A percentile compares a stretch with the other conserved stretches of the same genome.
These are phyloP conservation scores for Epizoanthus scotinus DNA, from an alignment of 92 coral and sea anemone genomes.

Conservation along the genomic window DNA sequence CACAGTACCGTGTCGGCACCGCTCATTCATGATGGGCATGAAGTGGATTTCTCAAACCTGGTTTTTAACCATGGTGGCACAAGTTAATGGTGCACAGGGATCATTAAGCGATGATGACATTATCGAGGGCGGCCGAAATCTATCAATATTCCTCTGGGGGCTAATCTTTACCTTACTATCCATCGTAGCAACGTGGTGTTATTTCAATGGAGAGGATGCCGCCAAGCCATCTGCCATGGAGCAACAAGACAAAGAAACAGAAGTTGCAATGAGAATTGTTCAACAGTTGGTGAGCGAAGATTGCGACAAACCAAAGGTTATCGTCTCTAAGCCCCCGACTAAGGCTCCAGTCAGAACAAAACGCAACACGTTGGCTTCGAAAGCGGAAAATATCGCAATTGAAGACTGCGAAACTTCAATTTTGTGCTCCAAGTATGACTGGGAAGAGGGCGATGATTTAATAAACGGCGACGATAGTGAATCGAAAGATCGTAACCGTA, in stretches of 20 bases:
- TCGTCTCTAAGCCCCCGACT: background rate
- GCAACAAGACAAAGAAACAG: slow-evolving; percentile 65
- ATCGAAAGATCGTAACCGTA: slow-evolving; percentile 43
- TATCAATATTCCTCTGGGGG: slow-evolving; percentile 79
- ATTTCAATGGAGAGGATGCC: slow-evolving; percentile 71
- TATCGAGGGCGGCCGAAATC: slow-evolving; percentile 55
- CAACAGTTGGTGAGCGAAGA: slow-evolving; percentile 51
- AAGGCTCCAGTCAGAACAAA: slow-evolving; percentile 17
- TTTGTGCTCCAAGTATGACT: slow-evolving; percentile 69
- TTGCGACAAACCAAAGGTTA: slow-evolving; percentile 1
- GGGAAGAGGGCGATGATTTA: slow-evolving; percentile 44
- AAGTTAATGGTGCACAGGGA: background rate
- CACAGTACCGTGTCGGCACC: background rate
- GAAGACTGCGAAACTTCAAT: slow-evolving; percentile 90
- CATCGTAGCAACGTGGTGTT: slow-evolving; percentile 76
- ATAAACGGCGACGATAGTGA: slow-evolving; percentile 34
- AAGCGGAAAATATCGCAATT: slow-evolving; percentile 30
- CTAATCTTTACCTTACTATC: slow-evolving; percentile 65
- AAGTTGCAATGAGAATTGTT: slow-evolving; percentile 69
- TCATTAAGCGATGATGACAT: slow-evolving; percentile 36
- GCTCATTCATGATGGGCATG: slow-evolving; percentile 12
- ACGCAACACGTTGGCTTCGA: background rate
- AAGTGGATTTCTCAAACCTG: background rate
- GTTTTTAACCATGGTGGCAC: background rate
- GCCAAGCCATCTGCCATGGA: slow-evolving; percentile 44